phyloP scores from a whole-genome alignment of 1,140 invertebrate species.

The Solen grandis region DNA sequence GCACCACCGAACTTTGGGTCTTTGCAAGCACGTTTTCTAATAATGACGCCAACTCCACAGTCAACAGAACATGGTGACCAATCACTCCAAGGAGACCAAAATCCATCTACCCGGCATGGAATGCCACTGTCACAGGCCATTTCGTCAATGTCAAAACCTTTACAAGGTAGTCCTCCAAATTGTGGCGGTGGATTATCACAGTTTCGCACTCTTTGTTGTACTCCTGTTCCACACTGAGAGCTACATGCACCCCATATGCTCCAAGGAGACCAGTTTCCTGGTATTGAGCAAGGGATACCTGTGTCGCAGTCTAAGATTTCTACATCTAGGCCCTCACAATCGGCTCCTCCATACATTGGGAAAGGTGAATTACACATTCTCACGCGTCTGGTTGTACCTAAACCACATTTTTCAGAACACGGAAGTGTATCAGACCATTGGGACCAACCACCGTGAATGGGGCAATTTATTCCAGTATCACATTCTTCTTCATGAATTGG shows the following conservation, averaged over 20 bases:
- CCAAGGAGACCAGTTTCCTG: conserved; percentile 61
- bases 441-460: conserved; percentile 77
- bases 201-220: conserved; percentile 78
- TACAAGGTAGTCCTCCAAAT: conserved; percentile 85
- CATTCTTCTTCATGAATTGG: conserved; percentile 68
- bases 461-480: conserved; percentile 63
- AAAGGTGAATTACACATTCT: conserved; percentile 61
- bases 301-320: conserved; percentile 62
- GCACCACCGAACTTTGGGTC: conserved; percentile 56
- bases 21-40: conserved; percentile 63
- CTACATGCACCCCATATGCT: conserved; percentile 50
- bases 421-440: conserved; percentile 59
- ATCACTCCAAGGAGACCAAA: conserved; percentile 69
- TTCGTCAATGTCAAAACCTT: conserved; percentile 80
- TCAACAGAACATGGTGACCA: conserved; percentile 67
- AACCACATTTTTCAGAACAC: conserved; percentile 61
- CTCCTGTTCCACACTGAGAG: conserved; percentile 54
- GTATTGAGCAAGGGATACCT: conserved; percentile 35
- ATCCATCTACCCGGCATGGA: conserved; percentile 77
- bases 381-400: conserved; percentile 51
- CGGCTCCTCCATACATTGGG: conserved; percentile 68
- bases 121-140: conserved; percentile 50
- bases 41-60: conserved; percentile 67
- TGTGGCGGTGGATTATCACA: conserved; percentile 86
- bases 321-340: conserved; percentile 60